Base-by-base conservation (phyloP, 2,888 invertebrate species). In the Dicroscelio sp. region DNA sequence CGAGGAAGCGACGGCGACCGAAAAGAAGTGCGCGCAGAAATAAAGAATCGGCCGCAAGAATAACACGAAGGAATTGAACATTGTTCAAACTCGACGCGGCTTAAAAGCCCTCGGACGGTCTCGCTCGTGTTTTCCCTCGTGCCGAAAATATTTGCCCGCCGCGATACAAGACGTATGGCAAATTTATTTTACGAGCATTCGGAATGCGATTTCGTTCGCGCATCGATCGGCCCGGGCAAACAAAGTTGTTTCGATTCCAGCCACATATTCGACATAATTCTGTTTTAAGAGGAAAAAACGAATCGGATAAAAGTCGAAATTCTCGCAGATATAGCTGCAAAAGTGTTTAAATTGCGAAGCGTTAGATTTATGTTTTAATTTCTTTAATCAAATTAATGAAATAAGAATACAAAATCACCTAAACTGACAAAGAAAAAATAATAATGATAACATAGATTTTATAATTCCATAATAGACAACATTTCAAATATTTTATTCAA, bases 201-300 rank as follows among this genome's bases (percentile, higher is more conserved):
- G 55, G 38, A 25, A 5, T 33, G 8, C 30, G 20, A 75, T 65
- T 75, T 20, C 52, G 84, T 84, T 25, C 63, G 71, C 65, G 17
- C 27, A 83, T 75, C 84, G 84, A 84, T 75, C 75, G 65, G 52
- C 52, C 25, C 35, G 65, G 27, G 85, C 76, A 85, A 85, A 76
- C 76, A 76, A 55, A 67, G 79, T 86, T 86, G 67, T 86, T 71
- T 79, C 79, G 43, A 79, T 86, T 86, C 79, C 10, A 38, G 80
- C 65, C 80, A 43, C 80, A 86, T 60, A 73, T 80, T 80, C 80
- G 86, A 73, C 80, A 80, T 86, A 71, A 86, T 80, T 86, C 80
- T 65, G 80, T 80, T 63, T 80, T 35, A 43, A 35, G 52, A 63
- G 65, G 27, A n/a, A 75, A 55, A 79, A 71, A 58, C 33, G 48